Percentiles rank a stretch among this genome's conserved stretches.
phyloP scores from a whole-genome alignment of 2,113 vertebrate genomes.

The Tragelaphus imberbis region DNA sequence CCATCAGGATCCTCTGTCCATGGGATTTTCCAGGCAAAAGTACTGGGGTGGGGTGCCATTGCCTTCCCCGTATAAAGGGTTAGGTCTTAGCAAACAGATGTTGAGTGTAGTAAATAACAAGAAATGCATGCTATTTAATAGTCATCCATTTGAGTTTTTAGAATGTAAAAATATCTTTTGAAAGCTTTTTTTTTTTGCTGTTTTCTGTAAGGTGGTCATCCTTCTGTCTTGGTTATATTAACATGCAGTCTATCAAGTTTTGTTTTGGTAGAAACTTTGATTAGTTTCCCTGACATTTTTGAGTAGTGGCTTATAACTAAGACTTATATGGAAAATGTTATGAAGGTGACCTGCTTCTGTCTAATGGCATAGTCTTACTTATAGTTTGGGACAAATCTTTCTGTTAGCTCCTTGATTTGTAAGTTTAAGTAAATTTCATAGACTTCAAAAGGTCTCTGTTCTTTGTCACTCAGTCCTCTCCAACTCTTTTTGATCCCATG shows the following conservation, averaged over 20 bases:
- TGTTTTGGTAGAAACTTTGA: background rate
- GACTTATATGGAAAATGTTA: background rate
- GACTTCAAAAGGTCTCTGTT: background rate
- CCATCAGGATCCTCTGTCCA: no score
- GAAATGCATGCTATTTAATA: background rate
- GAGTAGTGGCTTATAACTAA: background rate
- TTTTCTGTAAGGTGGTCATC: background rate
- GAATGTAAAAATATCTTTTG: background rate
- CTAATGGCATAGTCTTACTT: background rate
- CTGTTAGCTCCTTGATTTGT: background rate
- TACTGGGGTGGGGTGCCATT: no score
- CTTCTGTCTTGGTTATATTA: background rate
- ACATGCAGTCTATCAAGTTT: background rate
- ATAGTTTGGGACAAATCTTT: background rate
- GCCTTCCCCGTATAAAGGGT: background rate
- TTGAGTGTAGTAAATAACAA: background rate
- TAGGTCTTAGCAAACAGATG: background rate
- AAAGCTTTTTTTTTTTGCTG: background rate
- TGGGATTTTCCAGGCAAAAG: no score
- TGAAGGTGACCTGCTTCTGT: background rate
- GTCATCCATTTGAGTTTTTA: background rate
- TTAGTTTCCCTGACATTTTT: background rate
- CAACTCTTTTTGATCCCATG: background rate
- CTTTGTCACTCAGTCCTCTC: background rate
- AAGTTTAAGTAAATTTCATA: background rate